These are phyloP conservation scores for Kradibia gibbosae DNA, from an alignment of 1,140 invertebrate species.

Conservation along the genomic window DNA sequence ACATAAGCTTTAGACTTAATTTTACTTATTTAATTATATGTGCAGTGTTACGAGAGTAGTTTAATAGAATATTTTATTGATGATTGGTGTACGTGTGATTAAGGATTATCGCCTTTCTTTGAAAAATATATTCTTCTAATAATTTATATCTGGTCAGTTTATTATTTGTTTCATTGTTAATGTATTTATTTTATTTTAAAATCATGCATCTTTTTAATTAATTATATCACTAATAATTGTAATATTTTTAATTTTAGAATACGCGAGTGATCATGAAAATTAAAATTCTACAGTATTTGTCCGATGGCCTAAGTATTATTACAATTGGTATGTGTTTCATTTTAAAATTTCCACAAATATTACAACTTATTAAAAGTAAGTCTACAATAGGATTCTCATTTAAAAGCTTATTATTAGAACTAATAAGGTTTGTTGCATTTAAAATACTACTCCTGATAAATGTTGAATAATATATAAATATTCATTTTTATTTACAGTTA, in stretches of 20 bases:
- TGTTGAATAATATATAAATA: constrained; percentile 14
- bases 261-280: constrained; percentile 43
- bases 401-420: constrained; percentile 77
- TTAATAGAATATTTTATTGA: not conserved
- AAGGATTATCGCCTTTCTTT: not conserved
- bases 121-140: not conserved
- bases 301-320: constrained; percentile 76
- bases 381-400: constrained; percentile 77
- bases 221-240: not conserved
- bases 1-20: not conserved
- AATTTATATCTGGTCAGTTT: not conserved
- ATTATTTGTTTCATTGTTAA: too few relatives aligned
- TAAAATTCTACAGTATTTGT: constrained; percentile 67
- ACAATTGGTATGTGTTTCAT: constrained; percentile 80
- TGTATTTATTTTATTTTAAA: too few relatives aligned
- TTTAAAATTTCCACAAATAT: constrained; percentile 82
- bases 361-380: constrained; percentile 74
- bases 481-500: constrained; percentile 77
- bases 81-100: not conserved
- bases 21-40: not conserved
- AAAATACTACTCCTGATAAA: not conserved
- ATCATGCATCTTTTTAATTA: not conserved
- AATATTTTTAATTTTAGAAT: not conserved
- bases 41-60: not conserved
- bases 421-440: constrained; percentile 74